A percentile compares a stretch with the other conserved stretches of the same genome.
Evolutionary conservation across 2,113 vertebrate species (phyloP).

Genomic region (Seriola rivoliana): DNA sequence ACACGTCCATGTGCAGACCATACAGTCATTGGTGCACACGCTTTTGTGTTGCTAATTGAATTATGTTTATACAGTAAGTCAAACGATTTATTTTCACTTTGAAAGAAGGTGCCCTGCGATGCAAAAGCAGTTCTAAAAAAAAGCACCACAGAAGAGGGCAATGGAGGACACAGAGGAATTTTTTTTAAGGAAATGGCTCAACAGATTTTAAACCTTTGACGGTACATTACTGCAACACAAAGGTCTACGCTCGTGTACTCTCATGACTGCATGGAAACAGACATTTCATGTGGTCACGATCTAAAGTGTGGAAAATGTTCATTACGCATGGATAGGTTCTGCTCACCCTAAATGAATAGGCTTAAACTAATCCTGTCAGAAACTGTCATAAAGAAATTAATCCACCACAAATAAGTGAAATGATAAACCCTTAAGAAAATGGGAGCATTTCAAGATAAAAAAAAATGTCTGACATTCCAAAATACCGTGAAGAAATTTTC

Average conservation of each 20-base stretch:
- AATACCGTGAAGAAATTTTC: constrained; percentile 19
- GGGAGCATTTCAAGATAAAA: constrained; percentile 3
- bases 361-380: constrained; percentile 62
- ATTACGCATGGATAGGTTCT: constrained; percentile 59
- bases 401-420: constrained; percentile 29
- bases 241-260: not conserved
- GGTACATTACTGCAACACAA: constrained; percentile 22
- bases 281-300: constrained; percentile 28
- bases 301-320: constrained; percentile 48
- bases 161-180: constrained; percentile 12
- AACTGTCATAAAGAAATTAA: constrained; percentile 31
- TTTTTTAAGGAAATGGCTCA: constrained; percentile 36
- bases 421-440: constrained; percentile 19
- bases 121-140: not conserved
- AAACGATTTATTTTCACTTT: constrained; percentile 47
- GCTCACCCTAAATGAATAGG: constrained; percentile 58
- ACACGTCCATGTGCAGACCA: constrained; percentile 8
- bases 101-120: constrained; percentile 19
- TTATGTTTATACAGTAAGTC: constrained; percentile 70
- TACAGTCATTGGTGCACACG: not conserved
- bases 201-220: constrained; percentile 26
- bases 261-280: not conserved
- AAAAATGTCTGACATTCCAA: constrained; percentile 6
- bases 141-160: not conserved
- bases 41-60: constrained; percentile 71